Conservation (phyloP, 2,888 invertebrate genomes). For the Aporophyla lueneburgensis region DNA sequence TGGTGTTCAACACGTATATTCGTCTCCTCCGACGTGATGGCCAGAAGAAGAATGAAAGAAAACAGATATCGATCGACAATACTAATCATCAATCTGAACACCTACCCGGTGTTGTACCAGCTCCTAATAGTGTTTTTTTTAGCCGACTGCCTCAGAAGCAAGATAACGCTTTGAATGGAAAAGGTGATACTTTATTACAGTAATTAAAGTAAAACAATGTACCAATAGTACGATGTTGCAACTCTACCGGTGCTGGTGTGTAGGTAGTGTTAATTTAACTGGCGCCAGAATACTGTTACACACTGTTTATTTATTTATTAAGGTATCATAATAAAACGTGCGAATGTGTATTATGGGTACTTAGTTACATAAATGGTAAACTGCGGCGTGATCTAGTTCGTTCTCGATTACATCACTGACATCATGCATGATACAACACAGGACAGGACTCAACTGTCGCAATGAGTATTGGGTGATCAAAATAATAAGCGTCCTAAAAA, state of each 20-base stretch:
- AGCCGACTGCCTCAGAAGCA: neutral
- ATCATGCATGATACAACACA: conserved; percentile 4
- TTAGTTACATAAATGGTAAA: conserved; percentile 40
- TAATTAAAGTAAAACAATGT: conserved; percentile 5
- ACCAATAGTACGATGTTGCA: neutral
- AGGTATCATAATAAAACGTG: conserved; percentile 52
- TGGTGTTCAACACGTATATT: neutral
- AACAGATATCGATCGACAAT: too few species aligned
- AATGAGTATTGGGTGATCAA: conserved; percentile 24
- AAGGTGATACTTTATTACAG: conserved; percentile 21
- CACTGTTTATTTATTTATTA: conserved; percentile 23
- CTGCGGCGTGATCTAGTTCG: conserved; percentile 36
- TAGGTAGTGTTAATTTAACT: neutral
- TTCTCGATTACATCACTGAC: conserved; percentile 37
- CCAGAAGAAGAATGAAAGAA: neutral
- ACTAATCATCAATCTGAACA: too few species aligned
- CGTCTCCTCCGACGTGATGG: too few species aligned
- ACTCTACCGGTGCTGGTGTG: neutral
- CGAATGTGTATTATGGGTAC: conserved; percentile 29
- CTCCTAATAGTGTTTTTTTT: neutral
- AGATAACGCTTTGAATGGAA: neutral
- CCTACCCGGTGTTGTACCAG: neutral
- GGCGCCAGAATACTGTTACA: conserved; percentile 10
- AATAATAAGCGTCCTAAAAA: conserved; percentile 3
- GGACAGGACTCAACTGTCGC: conserved; percentile 4